Evolutionary conservation across 64 coral and sea anemone species (phyloP).

Genomic region (Platygyra sinensis): DNA sequence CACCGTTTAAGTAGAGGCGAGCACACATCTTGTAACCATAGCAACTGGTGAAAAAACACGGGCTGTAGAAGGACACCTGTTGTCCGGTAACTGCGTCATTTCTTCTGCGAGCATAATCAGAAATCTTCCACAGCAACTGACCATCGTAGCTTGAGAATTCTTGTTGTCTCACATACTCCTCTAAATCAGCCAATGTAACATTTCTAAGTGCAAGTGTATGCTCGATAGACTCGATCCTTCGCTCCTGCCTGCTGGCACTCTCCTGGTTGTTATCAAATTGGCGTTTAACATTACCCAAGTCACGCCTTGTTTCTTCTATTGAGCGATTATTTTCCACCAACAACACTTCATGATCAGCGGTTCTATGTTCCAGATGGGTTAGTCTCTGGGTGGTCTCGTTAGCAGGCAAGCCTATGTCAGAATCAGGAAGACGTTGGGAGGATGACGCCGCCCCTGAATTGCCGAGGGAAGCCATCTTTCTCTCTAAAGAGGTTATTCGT

Average conservation of each 20-base stretch:
- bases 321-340: constrained; percentile 42
- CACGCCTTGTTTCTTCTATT: constrained; percentile 14
- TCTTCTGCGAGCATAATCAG: constrained; percentile 48
- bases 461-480: not conserved
- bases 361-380: constrained; percentile 1
- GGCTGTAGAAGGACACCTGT: constrained; percentile 52
- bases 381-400: not conserved
- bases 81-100: constrained; percentile 51
- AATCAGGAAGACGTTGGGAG: not conserved
- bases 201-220: constrained; percentile 44
- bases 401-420: not conserved
- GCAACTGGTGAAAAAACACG: constrained; percentile 44
- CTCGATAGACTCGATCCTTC: constrained; percentile 45
- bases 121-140: constrained; percentile 49
- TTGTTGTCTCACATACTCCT: constrained; percentile 26
- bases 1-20: constrained; percentile 52
- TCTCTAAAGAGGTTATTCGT: constrained; percentile 10
- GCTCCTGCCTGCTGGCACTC: not conserved
- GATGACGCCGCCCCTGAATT: not conserved
- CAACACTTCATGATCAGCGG: constrained; percentile 32
- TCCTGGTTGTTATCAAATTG: constrained; percentile 27
- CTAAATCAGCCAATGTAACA: constrained; percentile 51
- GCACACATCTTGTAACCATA: constrained; percentile 76
- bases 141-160: constrained; percentile 28
- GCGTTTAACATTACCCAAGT: constrained; percentile 2